Base-by-base conservation (phyloP, 2,888 invertebrate species). In the Tromatobia lineatoria region DNA sequence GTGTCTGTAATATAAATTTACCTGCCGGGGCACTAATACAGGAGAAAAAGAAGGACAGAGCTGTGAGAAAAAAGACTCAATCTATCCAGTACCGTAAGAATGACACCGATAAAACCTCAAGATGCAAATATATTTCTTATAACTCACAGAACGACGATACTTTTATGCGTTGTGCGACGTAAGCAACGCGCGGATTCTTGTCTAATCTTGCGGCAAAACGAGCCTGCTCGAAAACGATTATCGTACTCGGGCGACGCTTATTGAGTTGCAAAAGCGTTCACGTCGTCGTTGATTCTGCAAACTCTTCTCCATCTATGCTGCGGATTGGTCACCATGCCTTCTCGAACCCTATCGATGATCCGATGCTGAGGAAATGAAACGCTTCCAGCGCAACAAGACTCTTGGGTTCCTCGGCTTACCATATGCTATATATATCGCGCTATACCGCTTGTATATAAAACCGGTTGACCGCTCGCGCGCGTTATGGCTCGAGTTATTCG, bases 401-500 rank as follows among this genome's bases (percentile, higher is more conserved):
- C 42, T 71, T 25, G 23, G 38, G 23, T 29, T 64, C 38, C 29
- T 52, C 38, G 18, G n/a, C 18, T 45, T 64, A n/a, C 59, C 38
- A 42, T 57, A 20, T 34, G 57, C 45, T 73, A 34, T 67, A 69
- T 73, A 57, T 77, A 57, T 18, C 66, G 52, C 13, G 47, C 59
- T 59, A 29, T 29, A 34, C 64, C 29, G 76, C 69, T 71, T 76
- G 73, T 73, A 85, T 18, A 47, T 87, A 86, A 88, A 90, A 90
- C 90, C 90, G 89, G 89, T 90, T 88, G 87, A 73, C 59, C 54
- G 73, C 29, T 80, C 80, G 83, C 80, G 81, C 77, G 86, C 83
- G 77, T 88, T 88, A 85, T 87, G 78, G 80, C 83, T 85, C 86
- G 86, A 88, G 87, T 90, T 88, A 88, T 88, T 87, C 83, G 83